phyloP scores from a whole-genome alignment of 2,797 vertebrate genomes.

The Danio tinwini region DNA sequence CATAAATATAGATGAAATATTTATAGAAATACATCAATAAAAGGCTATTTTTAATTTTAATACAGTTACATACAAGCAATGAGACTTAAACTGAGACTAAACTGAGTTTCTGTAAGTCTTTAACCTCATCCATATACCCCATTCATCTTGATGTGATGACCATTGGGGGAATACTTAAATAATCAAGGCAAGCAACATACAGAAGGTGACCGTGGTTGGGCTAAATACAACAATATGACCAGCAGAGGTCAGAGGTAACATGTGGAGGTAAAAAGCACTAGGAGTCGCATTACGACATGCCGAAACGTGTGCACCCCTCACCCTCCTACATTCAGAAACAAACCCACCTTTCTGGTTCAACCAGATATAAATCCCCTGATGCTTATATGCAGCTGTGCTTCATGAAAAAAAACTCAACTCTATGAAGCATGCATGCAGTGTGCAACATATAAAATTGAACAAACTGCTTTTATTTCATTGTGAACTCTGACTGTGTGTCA shows the following conservation, averaged over 20 bases:
- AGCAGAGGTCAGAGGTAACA: slow-evolving; percentile 51
- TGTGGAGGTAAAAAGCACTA: slow-evolving; percentile 16
- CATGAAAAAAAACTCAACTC: not conserved
- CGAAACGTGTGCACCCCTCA: slow-evolving; percentile 57
- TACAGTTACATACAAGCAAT: not conserved
- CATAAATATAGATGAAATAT: no score
- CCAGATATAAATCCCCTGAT: slow-evolving; percentile 51
- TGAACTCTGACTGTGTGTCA: slow-evolving; percentile 23
- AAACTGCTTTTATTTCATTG: slow-evolving; percentile 8
- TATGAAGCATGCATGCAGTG: not conserved
- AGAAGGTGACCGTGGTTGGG: not conserved
- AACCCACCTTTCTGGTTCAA: slow-evolving; percentile 64
- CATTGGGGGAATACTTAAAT: not conserved
- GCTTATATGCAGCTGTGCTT: slow-evolving; percentile 28
- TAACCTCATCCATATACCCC: not conserved
- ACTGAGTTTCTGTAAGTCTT: not conserved
- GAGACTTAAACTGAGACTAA: not conserved
- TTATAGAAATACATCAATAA: no score
- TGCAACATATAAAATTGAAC: not conserved
- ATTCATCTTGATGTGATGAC: not conserved
- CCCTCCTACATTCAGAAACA: slow-evolving; percentile 48
- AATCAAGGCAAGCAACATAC: not conserved
- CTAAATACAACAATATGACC: slow-evolving; percentile 46
- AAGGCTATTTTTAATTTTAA: not conserved
- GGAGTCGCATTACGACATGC: slow-evolving; percentile 56